phyloP scores from a whole-genome alignment of 2,888 invertebrate species.

The Synanthedon vespiformis region DNA sequence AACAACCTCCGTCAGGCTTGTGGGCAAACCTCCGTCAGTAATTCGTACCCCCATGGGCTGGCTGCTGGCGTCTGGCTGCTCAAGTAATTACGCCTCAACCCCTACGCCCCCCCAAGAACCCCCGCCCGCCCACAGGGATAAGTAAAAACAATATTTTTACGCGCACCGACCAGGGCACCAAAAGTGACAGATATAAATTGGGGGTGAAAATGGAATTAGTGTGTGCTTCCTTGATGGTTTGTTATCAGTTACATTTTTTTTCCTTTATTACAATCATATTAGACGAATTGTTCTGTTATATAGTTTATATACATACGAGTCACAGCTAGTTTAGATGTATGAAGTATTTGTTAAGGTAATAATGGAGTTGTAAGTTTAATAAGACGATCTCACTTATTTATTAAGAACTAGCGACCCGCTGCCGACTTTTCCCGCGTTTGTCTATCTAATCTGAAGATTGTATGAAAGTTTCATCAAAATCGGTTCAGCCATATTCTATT shows the following conservation, averaged over 20 bases:
- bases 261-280: conserved; percentile 19
- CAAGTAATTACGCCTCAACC: conserved; percentile 60
- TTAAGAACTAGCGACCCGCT: too few species aligned
- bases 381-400: too few species aligned
- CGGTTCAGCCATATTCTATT: too few species aligned
- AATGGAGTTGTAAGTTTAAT: too few species aligned
- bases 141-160: conserved; percentile 70
- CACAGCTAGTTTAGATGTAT: too few species aligned
- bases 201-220: conserved; percentile 59
- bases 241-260: conserved; percentile 22
- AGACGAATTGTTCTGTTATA: not conserved
- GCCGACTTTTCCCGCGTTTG: too few species aligned
- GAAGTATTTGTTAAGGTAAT: too few species aligned
- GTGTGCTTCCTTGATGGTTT: conserved; percentile 31
- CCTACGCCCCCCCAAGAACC: conserved; percentile 16
- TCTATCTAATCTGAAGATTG: too few species aligned
- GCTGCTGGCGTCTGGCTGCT: conserved; percentile 45
- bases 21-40: conserved; percentile 39
- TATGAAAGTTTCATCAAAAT: too few species aligned
- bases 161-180: conserved; percentile 51
- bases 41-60: conserved; percentile 46
- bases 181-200: conserved; percentile 67
- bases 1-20: conserved; percentile 37
- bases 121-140: conserved; percentile 40
- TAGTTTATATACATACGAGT: too few species aligned